Evolutionary conservation across 2,113 vertebrate genomes (phyloP), one percentile per base, ranked within the genome.

Genomic region (Siniperca chuatsi): DNA sequence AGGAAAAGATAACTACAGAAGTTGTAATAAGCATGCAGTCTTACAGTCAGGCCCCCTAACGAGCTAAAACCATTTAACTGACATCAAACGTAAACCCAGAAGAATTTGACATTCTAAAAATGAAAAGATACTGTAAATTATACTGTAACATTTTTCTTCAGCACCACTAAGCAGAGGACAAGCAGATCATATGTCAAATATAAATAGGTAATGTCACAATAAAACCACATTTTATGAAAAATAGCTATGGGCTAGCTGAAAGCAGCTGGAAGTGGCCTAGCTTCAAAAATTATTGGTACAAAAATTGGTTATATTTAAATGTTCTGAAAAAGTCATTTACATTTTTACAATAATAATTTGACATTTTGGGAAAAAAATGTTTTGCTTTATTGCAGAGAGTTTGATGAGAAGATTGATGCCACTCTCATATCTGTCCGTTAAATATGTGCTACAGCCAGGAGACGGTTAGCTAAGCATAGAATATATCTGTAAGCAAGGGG

Each of bases 11-110:
- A 78, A 61, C 29, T 76, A 78, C 48, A 79, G 42, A 79, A 74
- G 80, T 64, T 42, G 40, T 71, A 81, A 77, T 16, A 68, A 33
- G 57, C 90, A 87, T 90, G 88, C 88, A 84, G 69, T 72, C 82
- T 71, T 42, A 66, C n/a, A 84, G 52, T 42, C 75, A 48, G 57
- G 33, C 35, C 18, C 40, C 52, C 35, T 37, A 76, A 77, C 15
- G 13, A 61, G 35, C 57, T 81, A 58, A 50, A 60, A 73, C 21
- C 57, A 60, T 60, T 65, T 40, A n/a, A 78, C 50, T 42, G 57
- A 84, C 33, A 69, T 67, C 48, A 71, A 67, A 48, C 35, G 1
- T 48, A 61, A 44, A 64, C 40, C 8, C 3, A 75, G 40, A 55
- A 23, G 16, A 48, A 55, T 20, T 0, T 8, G 12, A 37, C 2